Conservation (phyloP, 2,113 vertebrate genomes). For the Megalops atlanticus region DNA sequence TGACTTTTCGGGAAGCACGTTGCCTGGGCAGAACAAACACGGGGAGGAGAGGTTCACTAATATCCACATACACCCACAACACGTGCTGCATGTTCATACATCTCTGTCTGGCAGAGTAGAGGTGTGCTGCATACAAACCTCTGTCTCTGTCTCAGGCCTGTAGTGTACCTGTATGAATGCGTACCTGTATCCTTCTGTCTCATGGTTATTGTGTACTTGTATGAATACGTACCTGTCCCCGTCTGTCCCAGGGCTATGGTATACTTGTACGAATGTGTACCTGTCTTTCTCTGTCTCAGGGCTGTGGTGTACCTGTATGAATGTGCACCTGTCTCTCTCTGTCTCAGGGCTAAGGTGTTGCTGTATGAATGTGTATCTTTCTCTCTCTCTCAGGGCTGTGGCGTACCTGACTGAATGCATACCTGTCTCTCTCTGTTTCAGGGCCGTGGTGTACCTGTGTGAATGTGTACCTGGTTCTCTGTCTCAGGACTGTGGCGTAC, state of each 20-base stretch:
- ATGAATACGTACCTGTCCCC: conserved; percentile 25
- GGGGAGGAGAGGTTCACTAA: not conserved
- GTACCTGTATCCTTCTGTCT: no score
- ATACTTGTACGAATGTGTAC: no score
- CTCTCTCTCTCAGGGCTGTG: not conserved
- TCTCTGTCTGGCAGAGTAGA: no score
- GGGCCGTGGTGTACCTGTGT: conserved; percentile 43
- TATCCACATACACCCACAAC: no score
- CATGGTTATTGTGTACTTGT: conserved; percentile 46
- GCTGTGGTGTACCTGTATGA: conserved; percentile 47
- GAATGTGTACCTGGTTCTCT: conserved; percentile 26
- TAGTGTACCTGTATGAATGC: no score
- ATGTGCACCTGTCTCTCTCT: conserved; percentile 1
- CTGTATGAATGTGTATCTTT: not conserved
- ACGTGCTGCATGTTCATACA: no score
- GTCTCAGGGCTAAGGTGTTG: no score
- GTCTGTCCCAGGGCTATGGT: no score
- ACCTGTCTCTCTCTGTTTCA: no score
- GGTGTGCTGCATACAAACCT: no score
- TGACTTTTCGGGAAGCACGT: conserved; percentile 46
- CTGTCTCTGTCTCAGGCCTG: not conserved
- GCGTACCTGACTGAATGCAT: no score
- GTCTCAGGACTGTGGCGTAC: conserved; percentile 16
- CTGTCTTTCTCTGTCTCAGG: no score
- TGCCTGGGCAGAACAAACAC: conserved; percentile 50